Base-by-base conservation (phyloP, 2,888 invertebrate genomes). In the Conistra vaccinii region DNA sequence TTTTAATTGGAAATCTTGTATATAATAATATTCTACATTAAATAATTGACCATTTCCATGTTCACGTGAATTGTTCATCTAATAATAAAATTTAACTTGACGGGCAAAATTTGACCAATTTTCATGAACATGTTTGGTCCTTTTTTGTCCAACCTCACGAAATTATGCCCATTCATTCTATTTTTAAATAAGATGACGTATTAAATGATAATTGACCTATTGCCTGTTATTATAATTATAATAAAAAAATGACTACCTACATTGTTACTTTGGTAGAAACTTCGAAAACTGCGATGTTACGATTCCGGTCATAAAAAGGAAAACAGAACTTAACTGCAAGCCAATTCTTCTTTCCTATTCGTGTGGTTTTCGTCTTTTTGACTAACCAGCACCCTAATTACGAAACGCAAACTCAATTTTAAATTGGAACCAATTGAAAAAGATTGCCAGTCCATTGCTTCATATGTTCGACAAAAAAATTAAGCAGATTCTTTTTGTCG, bases 31-130 rank as follows among this genome's bases (percentile, higher is more conserved):
- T 73, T 76, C 69, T 58, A 61, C 39, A 48, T 67, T 45, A 63
- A 66, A 82, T 83, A 85, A 83, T 84, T 78, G 61, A 63, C 69
- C 60, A 66, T 83, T 78, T 83, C 85, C 85, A 68, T 73, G 55
- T 10, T 26, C 39, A 73, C 20, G 65, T 57, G 53, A 61, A 65
- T 71, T 53, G 76, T 55, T 17, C 32, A 69, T 63, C 26, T 42
- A 42, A 75, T 35, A 55, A 80, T n/a, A n/a, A n/a, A n/a, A n/a
- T 55, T 45, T 53, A 48, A 60, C 0, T 42, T 63, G 23, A 81
- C 39, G 23, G 7, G 17, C 23, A 60, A 9, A 32, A 51, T 69
- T 76, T 65, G 23, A 69, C 35, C 51, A 78, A 78, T 82, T 69
- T 55, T 63, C 23, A n/a, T 35, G 32, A n/a, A 45, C 17, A 57